phyloP scores from a whole-genome alignment of 2,888 invertebrate species.

The Lepidocyrtoides sp. region DNA sequence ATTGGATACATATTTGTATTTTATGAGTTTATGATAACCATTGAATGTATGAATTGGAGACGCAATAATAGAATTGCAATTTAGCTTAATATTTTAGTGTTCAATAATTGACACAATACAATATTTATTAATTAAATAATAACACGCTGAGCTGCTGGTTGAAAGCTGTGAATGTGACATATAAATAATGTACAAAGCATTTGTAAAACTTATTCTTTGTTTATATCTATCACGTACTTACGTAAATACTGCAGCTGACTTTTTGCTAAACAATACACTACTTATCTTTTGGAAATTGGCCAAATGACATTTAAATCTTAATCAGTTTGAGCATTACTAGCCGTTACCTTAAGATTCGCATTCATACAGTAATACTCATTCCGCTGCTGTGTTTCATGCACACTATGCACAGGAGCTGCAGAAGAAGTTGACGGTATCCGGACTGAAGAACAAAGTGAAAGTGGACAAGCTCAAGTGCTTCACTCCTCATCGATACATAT shows the following conservation, averaged over 20 bases:
- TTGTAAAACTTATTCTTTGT: conserved; percentile 5
- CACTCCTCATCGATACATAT: conserved; percentile 60
- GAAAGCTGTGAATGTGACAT: conserved; percentile 65
- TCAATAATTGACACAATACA: conserved; percentile 36
- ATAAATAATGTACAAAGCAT: neutral
- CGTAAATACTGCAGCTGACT: conserved; percentile 64
- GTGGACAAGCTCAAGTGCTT: conserved; percentile 64
- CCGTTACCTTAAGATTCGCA: neutral
- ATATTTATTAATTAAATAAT: conserved; percentile 2
- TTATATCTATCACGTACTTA: conserved; percentile 15
- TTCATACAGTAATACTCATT: too few relatives aligned
- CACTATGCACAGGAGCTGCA: conserved; percentile 29
- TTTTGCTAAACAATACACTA: conserved; percentile 37
- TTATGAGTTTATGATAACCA: neutral
- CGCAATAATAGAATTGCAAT: conserved; percentile 54
- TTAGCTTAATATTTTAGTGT: conserved; percentile 53
- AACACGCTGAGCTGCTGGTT: conserved; percentile 64
- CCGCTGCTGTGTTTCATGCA: too few relatives aligned
- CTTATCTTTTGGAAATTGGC: conserved; percentile 41
- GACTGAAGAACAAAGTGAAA: conserved; percentile 69
- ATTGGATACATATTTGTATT: too few relatives aligned
- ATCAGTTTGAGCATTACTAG: conserved; percentile 43
- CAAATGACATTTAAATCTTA: conserved; percentile 43
- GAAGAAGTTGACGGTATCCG: conserved; percentile 65
- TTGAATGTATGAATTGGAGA: conserved; percentile 51